Evolutionary conservation across 1,140 invertebrate species (phyloP).

Genomic region (Micrasema longulum): DNA sequence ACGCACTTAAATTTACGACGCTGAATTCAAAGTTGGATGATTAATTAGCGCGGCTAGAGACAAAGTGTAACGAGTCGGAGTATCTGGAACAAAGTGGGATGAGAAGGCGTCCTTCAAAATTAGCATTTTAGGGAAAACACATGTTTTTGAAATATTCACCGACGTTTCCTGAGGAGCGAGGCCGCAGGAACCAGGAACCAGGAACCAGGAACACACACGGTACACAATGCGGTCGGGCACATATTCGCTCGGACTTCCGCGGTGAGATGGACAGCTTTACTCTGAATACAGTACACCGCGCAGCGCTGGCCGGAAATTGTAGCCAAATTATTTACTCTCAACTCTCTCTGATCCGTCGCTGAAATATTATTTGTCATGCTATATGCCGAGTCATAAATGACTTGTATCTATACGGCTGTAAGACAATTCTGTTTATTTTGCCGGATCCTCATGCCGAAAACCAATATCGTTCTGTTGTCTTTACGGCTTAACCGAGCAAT

Average conservation of each 20-base stretch:
- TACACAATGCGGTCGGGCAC: conserved; percentile 6
- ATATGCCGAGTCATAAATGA: too few relatives aligned
- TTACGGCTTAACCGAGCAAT: too few relatives aligned
- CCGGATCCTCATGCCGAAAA: too few relatives aligned
- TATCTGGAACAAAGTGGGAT: not conserved
- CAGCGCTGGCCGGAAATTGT: not conserved
- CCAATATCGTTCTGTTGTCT: too few relatives aligned
- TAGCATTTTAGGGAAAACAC: conserved; percentile 20
- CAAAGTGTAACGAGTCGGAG: conserved; percentile 6
- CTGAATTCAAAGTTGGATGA: not conserved
- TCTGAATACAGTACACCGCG: not conserved
- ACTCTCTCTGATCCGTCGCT: not conserved
- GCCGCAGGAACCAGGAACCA: conserved; percentile 5
- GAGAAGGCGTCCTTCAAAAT: conserved; percentile 12
- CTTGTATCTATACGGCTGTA: too few relatives aligned
- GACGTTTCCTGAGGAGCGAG: conserved; percentile 28
- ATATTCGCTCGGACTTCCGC: conserved; percentile 20
- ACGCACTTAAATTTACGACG: conserved; percentile 2
- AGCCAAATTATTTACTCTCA: conserved; percentile 15
- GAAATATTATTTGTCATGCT: conserved; percentile 10
- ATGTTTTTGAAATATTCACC: conserved; percentile 39
- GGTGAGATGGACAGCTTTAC: not conserved
- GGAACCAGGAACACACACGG: too few relatives aligned
- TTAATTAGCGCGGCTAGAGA: conserved; percentile 1
- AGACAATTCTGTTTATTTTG: too few relatives aligned